Evolutionary conservation across 2,888 invertebrate genomes (phyloP), one percentile per base, ranked within the genome.

Genomic region (Seladonia tumulorum): DNA sequence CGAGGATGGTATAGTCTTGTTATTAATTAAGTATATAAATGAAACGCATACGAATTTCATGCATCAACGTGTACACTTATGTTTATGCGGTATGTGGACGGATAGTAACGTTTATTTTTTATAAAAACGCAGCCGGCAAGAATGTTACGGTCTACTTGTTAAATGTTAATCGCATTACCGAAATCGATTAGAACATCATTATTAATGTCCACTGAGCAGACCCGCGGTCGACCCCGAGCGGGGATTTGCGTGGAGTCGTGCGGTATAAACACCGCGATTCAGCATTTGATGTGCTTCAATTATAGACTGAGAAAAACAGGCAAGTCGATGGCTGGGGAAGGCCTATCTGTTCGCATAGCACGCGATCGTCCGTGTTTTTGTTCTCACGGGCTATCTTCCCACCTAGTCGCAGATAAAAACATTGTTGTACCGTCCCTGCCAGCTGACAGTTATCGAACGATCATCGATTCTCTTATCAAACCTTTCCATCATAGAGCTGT

Each of bases 231-330:
- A 82, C 83, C 76, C 72, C 63, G 79, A 77, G 49, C 42, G 74
- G 53, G 79, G 72, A 83, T 86, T 86, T 78, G 47, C 79, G 79
- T 77, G 77, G 53, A 82, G 79, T 42, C 39, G 57, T 25, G 42
- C 60, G 57, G 60, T 70, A 63, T 63, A 76, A 81, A 80, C 83
- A 80, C 84, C 25, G 39, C 75, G 79, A 82, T 83, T 77, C 83
- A 39, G 87, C 88, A 88, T 85, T 88, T 88, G 85, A 78, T 39
- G 88, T 85, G 88, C 88, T 88, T 88, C 87, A 81, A 79, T 79
- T 79, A 83, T 70, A 76, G 71, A 53, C 47, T 16, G 66, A 42
- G 49, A 57, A 66, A 77, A 75, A 66, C 63, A 35, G 29, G 35
- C 39, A 76, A 63, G 80, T 81, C 80, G 74, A 85, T 81, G 68